Evolutionary conservation across 1,140 invertebrate genomes (phyloP), one percentile per base, ranked within the genome.

Genomic region (Brachionus rotundiformis): DNA sequence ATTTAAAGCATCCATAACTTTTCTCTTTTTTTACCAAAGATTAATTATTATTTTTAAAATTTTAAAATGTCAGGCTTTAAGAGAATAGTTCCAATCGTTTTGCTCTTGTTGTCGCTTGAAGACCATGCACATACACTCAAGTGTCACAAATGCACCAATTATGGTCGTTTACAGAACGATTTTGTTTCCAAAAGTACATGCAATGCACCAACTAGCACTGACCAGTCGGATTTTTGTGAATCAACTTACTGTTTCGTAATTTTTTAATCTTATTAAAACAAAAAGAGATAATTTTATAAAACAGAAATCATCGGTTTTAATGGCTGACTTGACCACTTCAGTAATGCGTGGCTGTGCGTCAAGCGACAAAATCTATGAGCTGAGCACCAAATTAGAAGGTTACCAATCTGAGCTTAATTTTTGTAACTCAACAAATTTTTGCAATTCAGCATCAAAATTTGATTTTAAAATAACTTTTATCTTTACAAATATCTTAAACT

Each of bases 251-350:
- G 68, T 16, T 73, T 73, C 23, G 68, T 73, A 73, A 73, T 1
- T 13, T 2, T 33, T 33, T 2, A 1, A 68, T 13, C 8, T n/a
- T 68, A 33, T 33, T 33, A 33, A 68, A 31, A 27, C 8, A n/a
- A n/a, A 68, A 68, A 11, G 1, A 0, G n/a, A 36, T 11, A n/a
- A 33, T 68, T 68, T 33, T 33, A 8, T 6, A 25, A 63, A 25
- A 63, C n/a, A 73, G 68, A 73, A 73, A 73, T 73, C 68, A 6
- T 44, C 36, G 27, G 36, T 44, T 44, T 23, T 73, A 47, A 25
- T 73, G 36, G 68, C 68, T n/a, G 68, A 73, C 16, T 16, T 25
- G 8, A 73, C 7, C 10, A 25, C 16, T 44, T 39, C 68, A 44
- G 27, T 73, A 8, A 4, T 73, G 23, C 36, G 68, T 25, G 68